Evolutionary conservation across 2,888 invertebrate species (phyloP).

Genomic region (Drosophila colorata): DNA sequence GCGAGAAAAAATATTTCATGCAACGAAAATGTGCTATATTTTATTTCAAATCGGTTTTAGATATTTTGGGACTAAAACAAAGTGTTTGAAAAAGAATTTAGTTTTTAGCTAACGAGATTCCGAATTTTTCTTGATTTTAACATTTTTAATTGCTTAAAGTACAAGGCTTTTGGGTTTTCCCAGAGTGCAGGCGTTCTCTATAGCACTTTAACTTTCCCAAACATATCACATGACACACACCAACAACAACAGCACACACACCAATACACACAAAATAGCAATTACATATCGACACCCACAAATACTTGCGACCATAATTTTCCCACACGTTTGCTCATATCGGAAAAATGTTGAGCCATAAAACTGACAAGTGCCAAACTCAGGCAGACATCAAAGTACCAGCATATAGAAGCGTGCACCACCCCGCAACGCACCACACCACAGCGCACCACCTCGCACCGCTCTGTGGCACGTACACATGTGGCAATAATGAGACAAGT

Average conservation of each 20-base stretch:
- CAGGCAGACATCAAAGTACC: slow-evolving; percentile 69
- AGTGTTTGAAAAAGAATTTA: not conserved
- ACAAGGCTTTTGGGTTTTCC: not conserved
- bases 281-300: slow-evolving; percentile 74
- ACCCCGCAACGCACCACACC: slow-evolving; percentile 1
- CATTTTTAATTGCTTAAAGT: not conserved
- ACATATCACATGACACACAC: slow-evolving; percentile 64
- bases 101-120: too few species aligned
- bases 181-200: slow-evolving; percentile 27
- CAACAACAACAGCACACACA: slow-evolving; percentile 2
- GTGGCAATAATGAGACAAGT: slow-evolving; percentile 81
- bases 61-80: not conserved
- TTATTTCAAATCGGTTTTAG: too few species aligned
- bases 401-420: slow-evolving; percentile 9
- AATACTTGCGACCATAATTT: slow-evolving; percentile 46
- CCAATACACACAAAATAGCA: slow-evolving; percentile 57
- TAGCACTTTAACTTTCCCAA: slow-evolving; percentile 45
- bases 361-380: slow-evolving; percentile 81
- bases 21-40: too few species aligned
- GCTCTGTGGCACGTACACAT: slow-evolving; percentile 71
- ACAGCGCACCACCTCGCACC: not conserved
- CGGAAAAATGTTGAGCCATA: slow-evolving; percentile 70
- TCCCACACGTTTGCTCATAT: slow-evolving; percentile 74
- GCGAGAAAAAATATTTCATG: too few species aligned
- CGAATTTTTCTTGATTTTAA: not conserved